Percentiles rank a stretch among this genome's conserved stretches.
Conservation (phyloP, 2,888 invertebrate genomes). For the Andrena flavipes region DNA sequence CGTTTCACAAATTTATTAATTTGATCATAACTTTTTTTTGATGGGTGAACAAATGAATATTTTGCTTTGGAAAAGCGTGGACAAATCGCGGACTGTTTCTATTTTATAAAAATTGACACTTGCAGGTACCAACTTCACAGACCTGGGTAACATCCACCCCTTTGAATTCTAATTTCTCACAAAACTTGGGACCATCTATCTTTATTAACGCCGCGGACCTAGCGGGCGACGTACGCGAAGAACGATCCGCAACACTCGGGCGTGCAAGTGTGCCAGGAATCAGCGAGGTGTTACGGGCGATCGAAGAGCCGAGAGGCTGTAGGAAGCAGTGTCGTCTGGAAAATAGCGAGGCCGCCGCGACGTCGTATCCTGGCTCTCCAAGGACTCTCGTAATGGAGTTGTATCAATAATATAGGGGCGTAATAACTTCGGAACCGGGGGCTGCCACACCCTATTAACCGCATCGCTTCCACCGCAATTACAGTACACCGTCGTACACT, state of each 20-base stretch:
- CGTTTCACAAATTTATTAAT: no score
- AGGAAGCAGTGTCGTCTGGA: slow-evolving; percentile 19
- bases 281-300: neutral
- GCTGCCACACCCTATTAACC: slow-evolving; percentile 71
- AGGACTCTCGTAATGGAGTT: slow-evolving; percentile 72
- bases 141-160: no score
- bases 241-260: neutral
- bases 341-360: slow-evolving; percentile 1
- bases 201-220: no score
- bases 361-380: slow-evolving; percentile 35
- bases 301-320: neutral
- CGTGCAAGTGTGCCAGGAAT: neutral
- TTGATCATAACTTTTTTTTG: no score
- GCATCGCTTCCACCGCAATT: slow-evolving; percentile 67
- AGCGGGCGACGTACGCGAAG: neutral
- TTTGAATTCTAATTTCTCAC: no score
- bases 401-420: slow-evolving; percentile 72
- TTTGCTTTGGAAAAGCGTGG: no score
- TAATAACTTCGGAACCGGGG: slow-evolving; percentile 70
- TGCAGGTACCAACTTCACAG: no score
- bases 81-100: no score
- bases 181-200: no score
- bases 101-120: no score
- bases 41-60: no score
- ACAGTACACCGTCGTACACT: slow-evolving; percentile 59